A percentile compares a stretch with the other conserved stretches of the same genome.
Evolutionary conservation across 2,888 invertebrate genomes (phyloP).

Genomic region (Drosophila nigritarsus): DNA sequence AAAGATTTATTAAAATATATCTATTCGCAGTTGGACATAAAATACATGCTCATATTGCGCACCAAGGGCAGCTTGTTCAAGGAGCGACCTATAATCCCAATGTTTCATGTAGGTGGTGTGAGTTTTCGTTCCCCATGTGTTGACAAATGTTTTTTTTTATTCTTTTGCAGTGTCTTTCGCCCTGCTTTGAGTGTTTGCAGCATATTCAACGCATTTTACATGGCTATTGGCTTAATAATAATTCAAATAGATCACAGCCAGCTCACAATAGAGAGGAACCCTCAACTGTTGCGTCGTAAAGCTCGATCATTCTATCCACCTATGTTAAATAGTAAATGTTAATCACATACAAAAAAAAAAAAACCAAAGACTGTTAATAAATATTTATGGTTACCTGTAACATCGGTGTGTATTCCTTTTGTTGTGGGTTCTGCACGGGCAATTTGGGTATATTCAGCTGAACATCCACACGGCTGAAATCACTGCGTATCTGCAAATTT

Average conservation of each 20-base stretch:
- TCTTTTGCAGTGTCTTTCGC: conserved; percentile 79
- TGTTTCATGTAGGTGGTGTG: conserved; percentile 81
- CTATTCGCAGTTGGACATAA: conserved; percentile 83
- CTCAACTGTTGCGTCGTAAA: conserved; percentile 46
- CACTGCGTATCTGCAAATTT: conserved; percentile 61
- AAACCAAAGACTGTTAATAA: conserved; percentile 27
- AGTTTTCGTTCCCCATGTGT: neutral
- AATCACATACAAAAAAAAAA: conserved; percentile 11
- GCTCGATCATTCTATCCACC: conserved; percentile 56
- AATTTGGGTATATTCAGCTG: conserved; percentile 71
- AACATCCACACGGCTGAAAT: conserved; percentile 66
- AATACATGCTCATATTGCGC: conserved; percentile 84
- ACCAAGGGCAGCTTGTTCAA: conserved; percentile 82
- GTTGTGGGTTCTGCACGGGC: conserved; percentile 29
- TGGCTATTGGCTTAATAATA: conserved; percentile 55
- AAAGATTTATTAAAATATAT: conserved; percentile 6
- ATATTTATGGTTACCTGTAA: conserved; percentile 42
- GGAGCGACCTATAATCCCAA: conserved; percentile 82
- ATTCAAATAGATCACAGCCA: conserved; percentile 13
- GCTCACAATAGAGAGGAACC: conserved; percentile 32
- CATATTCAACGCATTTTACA: conserved; percentile 78
- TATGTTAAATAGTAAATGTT: conserved; percentile 30
- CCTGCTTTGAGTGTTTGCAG: conserved; percentile 83
- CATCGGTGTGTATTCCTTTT: conserved; percentile 37
- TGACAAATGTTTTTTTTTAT: neutral